Evolutionary conservation across 2,113 vertebrate genomes (phyloP).

Genomic region (Bubo bubo): DNA sequence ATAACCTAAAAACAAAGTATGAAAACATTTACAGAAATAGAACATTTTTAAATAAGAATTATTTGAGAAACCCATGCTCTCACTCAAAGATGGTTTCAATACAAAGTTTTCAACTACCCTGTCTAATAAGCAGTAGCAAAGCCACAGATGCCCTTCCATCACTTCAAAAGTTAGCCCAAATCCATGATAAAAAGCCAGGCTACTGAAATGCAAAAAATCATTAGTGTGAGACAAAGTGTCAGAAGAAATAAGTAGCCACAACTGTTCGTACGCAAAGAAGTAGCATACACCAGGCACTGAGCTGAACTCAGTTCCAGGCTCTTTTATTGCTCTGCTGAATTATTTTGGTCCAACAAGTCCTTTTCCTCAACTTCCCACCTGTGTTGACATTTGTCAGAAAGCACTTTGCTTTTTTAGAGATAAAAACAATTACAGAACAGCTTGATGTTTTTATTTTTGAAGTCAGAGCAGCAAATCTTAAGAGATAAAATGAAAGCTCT

Average conservation of each 20-base stretch:
- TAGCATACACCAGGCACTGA: fast-evolving
- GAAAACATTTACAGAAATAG: neutral
- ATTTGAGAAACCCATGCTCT: neutral
- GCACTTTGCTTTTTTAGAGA: neutral
- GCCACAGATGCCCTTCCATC: neutral
- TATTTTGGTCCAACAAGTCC: neutral
- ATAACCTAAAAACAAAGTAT: neutral
- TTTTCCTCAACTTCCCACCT: neutral
- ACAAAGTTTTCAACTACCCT: neutral
- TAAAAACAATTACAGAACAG: neutral
- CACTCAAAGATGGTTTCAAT: neutral
- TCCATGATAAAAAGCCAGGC: neutral
- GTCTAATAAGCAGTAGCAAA: neutral
- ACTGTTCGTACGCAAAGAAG: neutral
- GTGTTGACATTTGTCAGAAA: neutral
- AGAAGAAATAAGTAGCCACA: neutral
- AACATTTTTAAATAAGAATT: neutral
- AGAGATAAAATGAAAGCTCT: neutral
- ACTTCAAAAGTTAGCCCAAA: neutral
- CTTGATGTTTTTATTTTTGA: neutral
- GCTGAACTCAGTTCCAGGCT: neutral
- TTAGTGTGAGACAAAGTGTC: neutral
- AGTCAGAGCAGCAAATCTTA: neutral
- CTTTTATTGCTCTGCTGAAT: neutral
- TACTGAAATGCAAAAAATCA: neutral